Evolutionary conservation across 2,113 vertebrate species (phyloP), one percentile per base, ranked within the genome.

Genomic region (Pongo pygmaeus): DNA sequence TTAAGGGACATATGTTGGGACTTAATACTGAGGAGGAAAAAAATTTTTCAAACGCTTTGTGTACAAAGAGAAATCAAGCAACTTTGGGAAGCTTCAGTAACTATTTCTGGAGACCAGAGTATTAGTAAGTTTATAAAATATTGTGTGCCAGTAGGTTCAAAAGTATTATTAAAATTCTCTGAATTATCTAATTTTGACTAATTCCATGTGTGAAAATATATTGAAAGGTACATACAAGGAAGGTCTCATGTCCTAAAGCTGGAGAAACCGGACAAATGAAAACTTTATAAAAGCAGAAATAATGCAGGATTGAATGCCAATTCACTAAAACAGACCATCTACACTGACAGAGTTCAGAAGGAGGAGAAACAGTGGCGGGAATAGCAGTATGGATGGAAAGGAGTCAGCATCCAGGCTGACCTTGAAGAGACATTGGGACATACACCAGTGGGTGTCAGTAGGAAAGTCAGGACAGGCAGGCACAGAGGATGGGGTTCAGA

Each of bases 351-450:
- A 78, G 25, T n/a, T 93, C 85, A 30, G n/a, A 70, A 13, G 32
- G 40, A 70, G 11, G 38, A 16, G 1, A 70, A 22, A 30, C 32
- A 30, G 8, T 4, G 22, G 5, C 6, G 13, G 4, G 10, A 13
- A 17, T 14, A 32, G 22, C 6, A 43, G 79, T 0, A 2, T 3
- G 2, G 8, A 14, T 32, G 4, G 18, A 16, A 70, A n/a, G 38
- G 10, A 70, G 75, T 78, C 55, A 46, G 48, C 10, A 43, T 86
- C 27, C 38, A n/a, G 48, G 27, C 6, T 59, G 64, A 69, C 46
- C 85, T 61, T 64, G 50, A 57, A 57, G 35, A 84, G 70, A 10
- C 13, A 23, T 38, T n/a, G 30, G 61, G 61, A 77, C 27, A 5
- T 4, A 23, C 25, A 8, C 9, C n/a, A 27, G 5, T 38, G 64